Conservation (phyloP, 2,797 vertebrate genomes). For the Cuniculus paca region DNA sequence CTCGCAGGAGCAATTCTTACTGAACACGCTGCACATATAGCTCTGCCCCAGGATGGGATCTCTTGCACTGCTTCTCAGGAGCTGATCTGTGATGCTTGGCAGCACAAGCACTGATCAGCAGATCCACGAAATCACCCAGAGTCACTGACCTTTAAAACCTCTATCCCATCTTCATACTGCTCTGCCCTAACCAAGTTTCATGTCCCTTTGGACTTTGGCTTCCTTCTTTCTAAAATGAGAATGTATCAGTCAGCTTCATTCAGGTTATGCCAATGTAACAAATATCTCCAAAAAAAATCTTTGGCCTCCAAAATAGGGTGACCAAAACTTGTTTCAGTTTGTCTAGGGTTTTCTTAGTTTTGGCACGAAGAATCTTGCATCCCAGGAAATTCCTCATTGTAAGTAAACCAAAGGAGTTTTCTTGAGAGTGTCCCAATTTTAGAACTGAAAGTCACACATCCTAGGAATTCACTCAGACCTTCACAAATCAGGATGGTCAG, state of each 20-base stretch:
- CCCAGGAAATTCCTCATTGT: background rate
- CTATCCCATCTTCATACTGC: accelerated
- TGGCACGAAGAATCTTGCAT: background rate
- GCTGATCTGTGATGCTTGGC: background rate
- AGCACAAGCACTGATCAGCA: background rate
- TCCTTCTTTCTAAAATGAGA: background rate
- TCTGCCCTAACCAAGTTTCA: background rate
- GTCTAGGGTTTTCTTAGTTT: background rate
- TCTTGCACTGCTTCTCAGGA: background rate
- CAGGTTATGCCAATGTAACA: background rate
- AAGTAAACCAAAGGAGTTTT: background rate
- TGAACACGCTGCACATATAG: background rate
- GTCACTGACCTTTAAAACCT: background rate
- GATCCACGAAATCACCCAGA: background rate
- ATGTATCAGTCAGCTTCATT: background rate
- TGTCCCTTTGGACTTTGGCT: background rate
- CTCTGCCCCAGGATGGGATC: background rate
- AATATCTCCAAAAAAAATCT: background rate
- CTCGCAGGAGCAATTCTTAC: background rate
- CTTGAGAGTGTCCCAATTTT: background rate
- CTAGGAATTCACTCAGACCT: background rate
- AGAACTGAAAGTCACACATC: background rate
- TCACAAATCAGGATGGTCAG: background rate
- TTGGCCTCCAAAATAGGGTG: background rate
- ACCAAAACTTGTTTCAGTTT: background rate